These are phyloP conservation scores for Eumacrocentrus americanus DNA, from an alignment of 2,888 invertebrate species.

Conservation along the genomic window DNA sequence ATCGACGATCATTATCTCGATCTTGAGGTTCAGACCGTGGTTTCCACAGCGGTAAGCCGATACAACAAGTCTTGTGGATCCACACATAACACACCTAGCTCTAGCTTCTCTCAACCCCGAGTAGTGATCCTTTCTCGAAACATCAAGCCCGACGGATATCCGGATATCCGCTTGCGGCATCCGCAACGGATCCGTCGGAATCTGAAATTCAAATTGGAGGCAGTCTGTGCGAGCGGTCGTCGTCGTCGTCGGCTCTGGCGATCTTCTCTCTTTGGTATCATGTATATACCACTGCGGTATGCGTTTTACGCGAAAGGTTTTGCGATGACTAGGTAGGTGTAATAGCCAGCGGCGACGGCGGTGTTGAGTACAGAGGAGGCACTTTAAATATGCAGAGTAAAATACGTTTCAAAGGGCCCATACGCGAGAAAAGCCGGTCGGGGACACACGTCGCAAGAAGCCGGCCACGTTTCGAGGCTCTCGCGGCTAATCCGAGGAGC, in stretches of 20 bases:
- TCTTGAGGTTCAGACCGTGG: neutral
- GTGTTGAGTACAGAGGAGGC: neutral
- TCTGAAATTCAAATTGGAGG: constrained; percentile 53
- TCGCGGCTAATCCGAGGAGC: constrained; percentile 34
- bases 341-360: neutral
- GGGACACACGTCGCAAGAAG: constrained; percentile 21
- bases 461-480: constrained; percentile 37
- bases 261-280: neutral
- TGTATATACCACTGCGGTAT: neutral
- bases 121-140: constrained; percentile 42
- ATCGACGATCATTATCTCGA: neutral
- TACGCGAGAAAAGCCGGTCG: constrained; percentile 33
- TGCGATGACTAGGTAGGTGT: neutral
- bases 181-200: constrained; percentile 39
- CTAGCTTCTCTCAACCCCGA: constrained; percentile 16
- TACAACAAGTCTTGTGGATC: constrained; percentile 30
- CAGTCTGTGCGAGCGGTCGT: constrained; percentile 30
- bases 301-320: constrained; percentile 3
- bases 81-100: constrained; percentile 20
- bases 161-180: constrained; percentile 47
- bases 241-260: no score
- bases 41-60: neutral
- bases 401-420: constrained; percentile 42
- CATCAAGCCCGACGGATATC: constrained; percentile 42
- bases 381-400: constrained; percentile 40